Base-by-base conservation (phyloP, 2,888 invertebrate genomes). In the Netelia melanura region DNA sequence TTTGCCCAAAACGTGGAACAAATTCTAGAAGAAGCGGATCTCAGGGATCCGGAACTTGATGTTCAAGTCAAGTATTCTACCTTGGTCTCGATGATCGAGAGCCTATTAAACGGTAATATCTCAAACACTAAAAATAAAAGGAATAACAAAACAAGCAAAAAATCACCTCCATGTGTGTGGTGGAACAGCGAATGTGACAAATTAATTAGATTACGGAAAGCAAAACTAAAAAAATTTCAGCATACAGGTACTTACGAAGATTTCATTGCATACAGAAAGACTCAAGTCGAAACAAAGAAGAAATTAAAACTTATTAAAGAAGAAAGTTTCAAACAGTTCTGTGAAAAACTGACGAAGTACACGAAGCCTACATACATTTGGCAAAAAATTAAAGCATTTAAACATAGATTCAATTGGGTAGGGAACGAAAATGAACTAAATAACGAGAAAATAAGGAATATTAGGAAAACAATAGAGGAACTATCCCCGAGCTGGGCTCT, bases 101-200 rank as follows among this genome's bases (percentile, higher is more conserved):
- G 43, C 43, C 64, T 38, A 21, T 9, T 64, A n/a, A 17, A 1
- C 8, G 25, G 23, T 25, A 64, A 62, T 17, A 38, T 38, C 10
- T 38, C 75, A 1, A 21, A 64, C 2, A 62, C 9, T 23, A 6
- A 23, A 62, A 10, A 62, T 2, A 30, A 9, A 62, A 14, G 25
- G 25, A 14, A 62, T 23, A 23, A 21, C 21, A 14, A 23, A 23
- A 10, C 14, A 72, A 2, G n/a, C 10, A 61, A 48, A 75, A 17
- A 21, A 68, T 30, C 23, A 1, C 30, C 61, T 6, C 75, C 75
- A 14, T 68, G 70, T n/a, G 11, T 11, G 43, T 75, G 62, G 30
- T 75, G 75, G 62, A 75, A 75, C 17, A 43, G 30, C 5, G 43
- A 75, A 14, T 62, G 62, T 21, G 44, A 75, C 30, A 30, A 25